These are phyloP conservation scores for Drosophila colorata DNA, from an alignment of 2,888 invertebrate genomes.

Conservation along the genomic window DNA sequence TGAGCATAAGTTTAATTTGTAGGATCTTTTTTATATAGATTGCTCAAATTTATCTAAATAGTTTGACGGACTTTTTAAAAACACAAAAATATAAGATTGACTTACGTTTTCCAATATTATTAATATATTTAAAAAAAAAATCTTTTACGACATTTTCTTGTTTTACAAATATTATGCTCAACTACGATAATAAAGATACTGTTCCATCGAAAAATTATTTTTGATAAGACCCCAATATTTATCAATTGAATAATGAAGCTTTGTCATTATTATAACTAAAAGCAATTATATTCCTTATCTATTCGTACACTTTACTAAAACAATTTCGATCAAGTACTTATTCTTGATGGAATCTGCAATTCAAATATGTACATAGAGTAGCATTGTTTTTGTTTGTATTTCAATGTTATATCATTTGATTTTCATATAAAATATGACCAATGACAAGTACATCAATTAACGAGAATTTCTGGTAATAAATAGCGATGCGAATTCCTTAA, in stretches of 20 bases:
- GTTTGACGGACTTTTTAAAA: too few relatives aligned
- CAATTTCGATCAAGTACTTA: not conserved
- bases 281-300: not conserved
- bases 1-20: too few relatives aligned
- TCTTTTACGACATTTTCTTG: too few relatives aligned
- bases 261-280: slow-evolving; percentile 3
- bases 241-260: not conserved
- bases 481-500: not conserved
- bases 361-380: slow-evolving; percentile 1
- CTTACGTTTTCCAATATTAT: too few relatives aligned
- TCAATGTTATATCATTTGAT: not conserved
- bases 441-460: slow-evolving; percentile 8
- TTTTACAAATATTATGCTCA: too few relatives aligned
- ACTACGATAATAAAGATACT: not conserved
- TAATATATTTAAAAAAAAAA: too few relatives aligned
- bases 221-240: not conserved
- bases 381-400: not conserved
- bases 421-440: not conserved
- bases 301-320: not conserved
- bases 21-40: too few relatives aligned
- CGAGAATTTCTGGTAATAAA: slow-evolving; percentile 9
- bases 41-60: too few relatives aligned
- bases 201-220: not conserved
- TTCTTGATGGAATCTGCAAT: not conserved
- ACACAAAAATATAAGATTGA: too few relatives aligned